Evolutionary conservation across 2,797 vertebrate species (phyloP).

Genomic region (Limnodromus scolopaceus): DNA sequence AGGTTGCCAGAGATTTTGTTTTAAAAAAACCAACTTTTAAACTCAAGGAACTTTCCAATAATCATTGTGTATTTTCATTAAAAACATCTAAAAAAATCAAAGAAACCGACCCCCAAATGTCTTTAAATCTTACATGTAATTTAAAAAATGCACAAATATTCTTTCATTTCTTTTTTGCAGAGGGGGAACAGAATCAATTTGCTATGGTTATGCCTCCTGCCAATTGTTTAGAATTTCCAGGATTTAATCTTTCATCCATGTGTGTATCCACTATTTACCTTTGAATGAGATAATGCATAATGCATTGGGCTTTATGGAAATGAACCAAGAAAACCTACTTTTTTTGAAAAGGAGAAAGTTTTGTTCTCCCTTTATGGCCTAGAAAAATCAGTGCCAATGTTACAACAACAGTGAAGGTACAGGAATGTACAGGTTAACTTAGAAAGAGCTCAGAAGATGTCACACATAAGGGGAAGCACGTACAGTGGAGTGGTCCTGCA

Average conservation of each 20-base stretch:
- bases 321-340: conserved; percentile 64
- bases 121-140: conserved; percentile 61
- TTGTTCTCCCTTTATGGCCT: background rate
- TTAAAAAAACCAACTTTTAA: background rate
- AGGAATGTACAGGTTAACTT: background rate
- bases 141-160: conserved; percentile 73
- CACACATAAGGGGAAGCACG: background rate
- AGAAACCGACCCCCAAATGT: background rate
- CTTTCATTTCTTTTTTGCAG: conserved; percentile 73
- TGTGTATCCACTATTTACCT: conserved; percentile 78
- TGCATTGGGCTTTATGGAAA: conserved; percentile 71
- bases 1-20: background rate
- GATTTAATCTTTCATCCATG: conserved; percentile 84
- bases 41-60: conserved; percentile 8
- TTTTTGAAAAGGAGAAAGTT: background rate
- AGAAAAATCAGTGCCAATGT: background rate
- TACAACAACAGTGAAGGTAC: background rate
- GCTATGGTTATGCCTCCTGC: conserved; percentile 76
- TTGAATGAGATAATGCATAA: conserved; percentile 80
- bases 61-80: background rate
- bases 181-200: conserved; percentile 78
- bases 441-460: background rate
- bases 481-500: background rate
- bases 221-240: conserved; percentile 79
- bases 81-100: background rate